A percentile compares a stretch with the other conserved stretches of the same genome.
Evolutionary conservation across 2,888 invertebrate genomes (phyloP).

Genomic region (Catocala nupta): DNA sequence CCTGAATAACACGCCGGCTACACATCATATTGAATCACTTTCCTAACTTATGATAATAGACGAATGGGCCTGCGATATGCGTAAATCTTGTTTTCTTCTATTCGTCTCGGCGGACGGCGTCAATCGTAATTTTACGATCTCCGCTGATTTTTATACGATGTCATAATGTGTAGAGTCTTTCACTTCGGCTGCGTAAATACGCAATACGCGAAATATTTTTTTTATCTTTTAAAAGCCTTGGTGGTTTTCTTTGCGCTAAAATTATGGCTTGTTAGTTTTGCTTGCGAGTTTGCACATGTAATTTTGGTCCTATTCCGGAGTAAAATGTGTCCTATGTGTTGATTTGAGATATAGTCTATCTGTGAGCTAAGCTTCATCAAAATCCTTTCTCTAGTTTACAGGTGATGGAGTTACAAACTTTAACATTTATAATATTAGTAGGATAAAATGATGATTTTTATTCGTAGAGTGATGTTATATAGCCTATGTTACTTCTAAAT

Average conservation of each 20-base stretch:
- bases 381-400: too few species aligned
- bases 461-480: too few species aligned
- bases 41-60: conserved; percentile 71
- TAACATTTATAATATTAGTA: too few species aligned
- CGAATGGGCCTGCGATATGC: conserved; percentile 56
- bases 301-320: too few species aligned
- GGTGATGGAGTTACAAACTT: too few species aligned
- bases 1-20: conserved; percentile 57
- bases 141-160: conserved; percentile 53
- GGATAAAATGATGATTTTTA: conserved; percentile 15
- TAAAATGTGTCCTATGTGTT: too few species aligned
- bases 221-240: conserved; percentile 21
- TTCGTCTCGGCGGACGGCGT: conserved; percentile 50
- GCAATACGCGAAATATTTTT: conserved; percentile 27
- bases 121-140: conserved; percentile 53
- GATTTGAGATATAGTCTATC: background rate
- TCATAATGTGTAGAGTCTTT: conserved; percentile 54
- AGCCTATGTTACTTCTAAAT: too few species aligned
- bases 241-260: conserved; percentile 14
- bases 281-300: too few species aligned
- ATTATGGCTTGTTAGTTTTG: conserved; percentile 12
- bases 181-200: conserved; percentile 49
- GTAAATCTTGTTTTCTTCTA: conserved; percentile 62
- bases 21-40: conserved; percentile 66
- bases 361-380: too few species aligned